Evolutionary conservation across 1,140 invertebrate genomes (phyloP).

Genomic region (Drosophila arizonae): DNA sequence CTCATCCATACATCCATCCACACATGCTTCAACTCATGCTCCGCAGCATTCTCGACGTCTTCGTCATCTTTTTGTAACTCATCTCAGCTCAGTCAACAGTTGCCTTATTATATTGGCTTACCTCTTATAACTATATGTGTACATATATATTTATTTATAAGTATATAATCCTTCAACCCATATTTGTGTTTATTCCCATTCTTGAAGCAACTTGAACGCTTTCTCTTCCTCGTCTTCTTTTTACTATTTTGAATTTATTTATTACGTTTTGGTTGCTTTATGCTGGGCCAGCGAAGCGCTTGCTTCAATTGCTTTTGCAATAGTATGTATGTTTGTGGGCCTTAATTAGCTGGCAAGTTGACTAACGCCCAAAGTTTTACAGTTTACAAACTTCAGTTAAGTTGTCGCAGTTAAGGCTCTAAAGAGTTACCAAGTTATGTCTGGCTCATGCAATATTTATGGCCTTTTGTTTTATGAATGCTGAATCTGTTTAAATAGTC

Average conservation of each 20-base stretch:
- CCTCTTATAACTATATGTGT: slow-evolving; percentile 19
- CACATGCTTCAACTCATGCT: slow-evolving; percentile 2
- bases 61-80: slow-evolving; percentile 21
- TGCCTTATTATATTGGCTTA: slow-evolving; percentile 45
- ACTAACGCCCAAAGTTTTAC: slow-evolving; percentile 1
- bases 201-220: slow-evolving; percentile 13
- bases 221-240: slow-evolving; percentile 4
- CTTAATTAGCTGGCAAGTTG: slow-evolving; percentile 40
- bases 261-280: slow-evolving; percentile 3
- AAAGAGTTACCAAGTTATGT: slow-evolving; percentile 11
- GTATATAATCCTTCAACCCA: slow-evolving; percentile 37
- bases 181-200: slow-evolving; percentile 39
- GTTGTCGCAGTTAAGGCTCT: slow-evolving; percentile 1
- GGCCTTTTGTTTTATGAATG: not conserved
- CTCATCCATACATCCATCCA: slow-evolving; percentile 6
- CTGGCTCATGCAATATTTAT: slow-evolving; percentile 25
- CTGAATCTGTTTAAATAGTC: not conserved
- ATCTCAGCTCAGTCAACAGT: slow-evolving; percentile 32
- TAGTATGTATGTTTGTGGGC: slow-evolving; percentile 8
- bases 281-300: not conserved
- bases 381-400: slow-evolving; percentile 17
- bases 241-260: slow-evolving; percentile 3
- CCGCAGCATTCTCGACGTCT: slow-evolving; percentile 7
- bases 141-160: slow-evolving; percentile 41
- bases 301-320: slow-evolving; percentile 4